These are phyloP conservation scores for Amiota minor DNA, from an alignment of 2,888 invertebrate genomes.

Conservation along the genomic window DNA sequence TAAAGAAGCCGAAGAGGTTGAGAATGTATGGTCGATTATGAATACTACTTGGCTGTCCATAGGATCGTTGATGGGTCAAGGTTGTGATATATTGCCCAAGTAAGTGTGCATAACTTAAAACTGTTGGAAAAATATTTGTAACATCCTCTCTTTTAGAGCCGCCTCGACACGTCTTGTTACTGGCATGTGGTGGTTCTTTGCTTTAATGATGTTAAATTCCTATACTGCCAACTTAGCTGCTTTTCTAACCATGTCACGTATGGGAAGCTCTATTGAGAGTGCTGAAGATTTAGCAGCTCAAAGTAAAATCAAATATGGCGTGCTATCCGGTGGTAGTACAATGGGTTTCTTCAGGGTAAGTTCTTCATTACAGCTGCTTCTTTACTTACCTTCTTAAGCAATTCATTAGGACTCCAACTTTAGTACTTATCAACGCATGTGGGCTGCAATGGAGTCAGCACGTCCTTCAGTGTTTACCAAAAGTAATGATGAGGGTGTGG, in stretches of 20 bases:
- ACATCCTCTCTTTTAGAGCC: slow-evolving; percentile 76
- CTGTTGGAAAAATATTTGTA: neutral
- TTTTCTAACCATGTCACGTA: slow-evolving; percentile 89
- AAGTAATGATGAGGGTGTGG: slow-evolving; percentile 89
- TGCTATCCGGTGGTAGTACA: slow-evolving; percentile 91
- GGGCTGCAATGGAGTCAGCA: slow-evolving; percentile 90
- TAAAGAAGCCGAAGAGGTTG: slow-evolving; percentile 87
- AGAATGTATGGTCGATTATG: slow-evolving; percentile 89
- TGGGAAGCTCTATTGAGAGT: slow-evolving; percentile 82
- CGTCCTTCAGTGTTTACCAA: slow-evolving; percentile 87
- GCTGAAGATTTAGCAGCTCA: slow-evolving; percentile 95
- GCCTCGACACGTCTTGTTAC: slow-evolving; percentile 91
- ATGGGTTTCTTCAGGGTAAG: slow-evolving; percentile 89
- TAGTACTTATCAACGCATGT: slow-evolving; percentile 92
- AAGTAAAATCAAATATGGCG: slow-evolving; percentile 96
- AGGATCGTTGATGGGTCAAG: slow-evolving; percentile 93
- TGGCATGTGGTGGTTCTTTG: slow-evolving; percentile 95
- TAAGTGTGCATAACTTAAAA: slow-evolving; percentile 61
- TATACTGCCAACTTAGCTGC: slow-evolving; percentile 97
- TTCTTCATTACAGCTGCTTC: neutral
- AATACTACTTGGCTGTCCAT: slow-evolving; percentile 96
- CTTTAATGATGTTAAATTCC: slow-evolving; percentile 91
- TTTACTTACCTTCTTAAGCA: slow-evolving; percentile 62
- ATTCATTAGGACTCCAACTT: slow-evolving; percentile 85
- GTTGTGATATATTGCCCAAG: slow-evolving; percentile 93